Conservation (phyloP, 1,140 invertebrate species). For the Drosophila sturtevanti region DNA sequence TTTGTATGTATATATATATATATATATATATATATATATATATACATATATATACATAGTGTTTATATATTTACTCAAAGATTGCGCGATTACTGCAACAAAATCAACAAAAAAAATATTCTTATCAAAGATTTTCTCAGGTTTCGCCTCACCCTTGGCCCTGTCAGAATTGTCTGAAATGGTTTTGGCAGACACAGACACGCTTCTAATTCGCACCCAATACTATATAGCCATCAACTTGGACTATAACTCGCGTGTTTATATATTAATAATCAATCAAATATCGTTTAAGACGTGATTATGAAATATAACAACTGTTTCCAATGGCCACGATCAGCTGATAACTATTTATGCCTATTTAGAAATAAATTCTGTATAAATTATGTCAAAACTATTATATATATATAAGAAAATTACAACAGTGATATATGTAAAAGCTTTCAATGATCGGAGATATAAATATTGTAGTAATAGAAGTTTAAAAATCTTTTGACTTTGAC, state of each 20-base stretch:
- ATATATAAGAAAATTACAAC: too few species aligned
- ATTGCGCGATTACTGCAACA: conserved; percentile 55
- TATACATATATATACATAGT: conserved; percentile 8
- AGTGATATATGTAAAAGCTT: too few species aligned
- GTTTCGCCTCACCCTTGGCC: conserved; percentile 53
- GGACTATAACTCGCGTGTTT: conserved; percentile 66
- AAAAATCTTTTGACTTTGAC: too few species aligned
- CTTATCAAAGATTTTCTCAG: conserved; percentile 51
- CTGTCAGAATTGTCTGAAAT: conserved; percentile 45
- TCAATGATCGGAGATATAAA: too few species aligned
- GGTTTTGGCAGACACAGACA: conserved; percentile 12
- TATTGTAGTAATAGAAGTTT: too few species aligned
- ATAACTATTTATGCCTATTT: not conserved
- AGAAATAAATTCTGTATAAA: not conserved
- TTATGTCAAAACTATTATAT: too few species aligned
- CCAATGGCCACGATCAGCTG: conserved; percentile 7
- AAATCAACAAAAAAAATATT: conserved; percentile 14
- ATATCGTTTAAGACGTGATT: conserved; percentile 33
- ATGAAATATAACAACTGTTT: not conserved
- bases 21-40: conserved; percentile 5
- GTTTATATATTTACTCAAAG: conserved; percentile 17
- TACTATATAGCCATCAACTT: conserved; percentile 23
- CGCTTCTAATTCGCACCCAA: conserved; percentile 23
- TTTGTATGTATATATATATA: too few species aligned
- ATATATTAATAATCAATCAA: conserved; percentile 58